Evolutionary conservation across 2,113 vertebrate genomes (phyloP).

Genomic region (Pitta sordida): DNA sequence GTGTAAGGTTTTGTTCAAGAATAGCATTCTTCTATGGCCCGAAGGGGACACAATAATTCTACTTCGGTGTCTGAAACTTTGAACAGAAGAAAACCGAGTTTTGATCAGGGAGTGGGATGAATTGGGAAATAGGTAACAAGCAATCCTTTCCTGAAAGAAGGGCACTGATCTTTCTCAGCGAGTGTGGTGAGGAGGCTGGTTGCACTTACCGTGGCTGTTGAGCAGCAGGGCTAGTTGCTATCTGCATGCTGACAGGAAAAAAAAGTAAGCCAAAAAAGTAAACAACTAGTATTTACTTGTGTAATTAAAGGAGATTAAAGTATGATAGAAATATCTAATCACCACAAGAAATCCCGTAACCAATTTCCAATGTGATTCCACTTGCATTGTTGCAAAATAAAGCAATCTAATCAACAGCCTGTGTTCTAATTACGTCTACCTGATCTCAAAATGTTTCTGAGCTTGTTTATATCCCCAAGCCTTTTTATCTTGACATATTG

Average conservation of each 20-base stretch:
- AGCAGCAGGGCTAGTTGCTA: not conserved
- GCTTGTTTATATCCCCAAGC: constrained; percentile 60
- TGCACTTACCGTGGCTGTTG: not conserved
- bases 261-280: not conserved
- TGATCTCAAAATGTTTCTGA: constrained; percentile 54
- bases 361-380: constrained; percentile 64
- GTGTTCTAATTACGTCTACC: constrained; percentile 67
- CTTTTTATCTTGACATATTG: constrained; percentile 40
- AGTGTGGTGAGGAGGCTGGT: rapidly evolving
- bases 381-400: constrained; percentile 43
- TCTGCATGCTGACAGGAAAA: not conserved
- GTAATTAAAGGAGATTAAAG: constrained; percentile 49
- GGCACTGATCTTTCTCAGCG: not conserved
- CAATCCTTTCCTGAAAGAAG: rapidly evolving
- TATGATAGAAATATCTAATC: constrained; percentile 37
- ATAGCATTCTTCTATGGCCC: not conserved
- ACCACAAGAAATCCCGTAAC: constrained; percentile 39
- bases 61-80: not conserved
- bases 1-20: not conserved
- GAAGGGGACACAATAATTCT: not conserved
- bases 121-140: not conserved
- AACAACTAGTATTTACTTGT: constrained; percentile 34
- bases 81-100: not conserved
- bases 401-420: constrained; percentile 65
- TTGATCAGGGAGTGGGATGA: not conserved